Conservation (phyloP, 2,888 invertebrate species). For the Congeria kusceri region DNA sequence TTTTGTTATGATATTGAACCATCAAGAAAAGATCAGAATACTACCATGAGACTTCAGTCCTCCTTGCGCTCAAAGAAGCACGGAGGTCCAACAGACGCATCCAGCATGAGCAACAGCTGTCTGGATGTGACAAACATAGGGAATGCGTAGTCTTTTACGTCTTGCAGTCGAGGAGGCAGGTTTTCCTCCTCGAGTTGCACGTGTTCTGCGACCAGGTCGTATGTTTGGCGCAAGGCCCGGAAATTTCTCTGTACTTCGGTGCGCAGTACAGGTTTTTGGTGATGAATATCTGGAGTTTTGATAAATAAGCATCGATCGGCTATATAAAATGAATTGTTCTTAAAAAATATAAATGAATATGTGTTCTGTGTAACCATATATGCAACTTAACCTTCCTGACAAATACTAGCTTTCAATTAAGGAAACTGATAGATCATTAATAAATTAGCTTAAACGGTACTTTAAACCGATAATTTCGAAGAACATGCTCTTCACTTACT, state of each 20-base stretch:
- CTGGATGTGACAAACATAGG: slow-evolving; percentile 79
- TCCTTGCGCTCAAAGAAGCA: slow-evolving; percentile 77
- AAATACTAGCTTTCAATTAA: no score
- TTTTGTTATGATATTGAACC: no score
- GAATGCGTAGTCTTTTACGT: slow-evolving; percentile 62
- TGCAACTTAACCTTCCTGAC: no score
- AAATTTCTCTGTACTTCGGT: slow-evolving; percentile 74
- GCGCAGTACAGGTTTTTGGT: slow-evolving; percentile 76
- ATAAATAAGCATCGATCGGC: no score
- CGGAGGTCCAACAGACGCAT: slow-evolving; percentile 74
- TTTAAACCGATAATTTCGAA: no score
- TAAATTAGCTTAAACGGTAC: no score
- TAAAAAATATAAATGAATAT: no score
- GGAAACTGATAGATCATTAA: no score
- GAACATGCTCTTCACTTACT: no score
- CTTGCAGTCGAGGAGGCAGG: slow-evolving; percentile 65
- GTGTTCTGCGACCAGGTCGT: slow-evolving; percentile 33
- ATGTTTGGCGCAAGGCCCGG: slow-evolving; percentile 64
- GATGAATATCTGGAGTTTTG: slow-evolving; percentile 58
- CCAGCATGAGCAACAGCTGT: slow-evolving; percentile 78
- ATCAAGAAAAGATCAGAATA: background rate
- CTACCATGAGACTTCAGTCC: slow-evolving; percentile 71
- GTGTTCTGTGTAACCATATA: no score
- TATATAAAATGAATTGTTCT: no score
- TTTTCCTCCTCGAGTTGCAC: slow-evolving; percentile 19